Base-by-base conservation (phyloP, 2,797 vertebrate genomes). In the Cephalopachus bancanus region DNA sequence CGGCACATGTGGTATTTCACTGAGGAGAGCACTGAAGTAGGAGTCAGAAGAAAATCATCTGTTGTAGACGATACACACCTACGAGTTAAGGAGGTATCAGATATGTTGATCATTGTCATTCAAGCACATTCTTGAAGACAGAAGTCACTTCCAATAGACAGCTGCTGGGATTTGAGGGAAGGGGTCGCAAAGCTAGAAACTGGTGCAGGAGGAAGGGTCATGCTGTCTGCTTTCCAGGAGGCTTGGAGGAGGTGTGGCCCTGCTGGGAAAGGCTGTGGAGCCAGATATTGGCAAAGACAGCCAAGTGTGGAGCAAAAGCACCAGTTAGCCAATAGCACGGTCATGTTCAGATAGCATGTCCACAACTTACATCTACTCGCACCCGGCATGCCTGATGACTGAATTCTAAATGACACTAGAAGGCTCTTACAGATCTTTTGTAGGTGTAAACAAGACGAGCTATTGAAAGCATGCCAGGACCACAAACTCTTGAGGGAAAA, bases 401-500 rank as follows among this genome's bases (percentile, higher is more conserved):
- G 85, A 55, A 51, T 88, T 96, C 94, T 80, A 67, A 91, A n/a
- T 44, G 80, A 75, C 76, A 22, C 60, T 0, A 69, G 74, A 44
- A 55, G 80, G 55, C 30, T 51, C 28, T 65, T 65, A 74, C 9
- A 72, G 65, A 1, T 10, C 30, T 33, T 97, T 89, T 60, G 76
- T 7, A 10, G 74, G 14, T 57, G 20, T 30, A 71, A 96, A 72
- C 22, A 37, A 95, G 96, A 81, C 0, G 12, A 51, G 33, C 51
- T 83, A 24, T 95, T 96, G 89, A 96, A 93, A 74, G 72, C 89
- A 30, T 26, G 19, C 89, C 93, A 89, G 80, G 28, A 69, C 94
- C 33, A 83, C 91, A 96, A 87, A 91, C 69, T 84, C 92, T 90
- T 55, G 67, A 88, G 96, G 74, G 92, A 94, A 98, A 97, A 96